Percentiles rank a stretch among this genome's conserved stretches.
Conservation (phyloP, 2,113 vertebrate species). For the Dunckerocampus dactyliophorus region DNA sequence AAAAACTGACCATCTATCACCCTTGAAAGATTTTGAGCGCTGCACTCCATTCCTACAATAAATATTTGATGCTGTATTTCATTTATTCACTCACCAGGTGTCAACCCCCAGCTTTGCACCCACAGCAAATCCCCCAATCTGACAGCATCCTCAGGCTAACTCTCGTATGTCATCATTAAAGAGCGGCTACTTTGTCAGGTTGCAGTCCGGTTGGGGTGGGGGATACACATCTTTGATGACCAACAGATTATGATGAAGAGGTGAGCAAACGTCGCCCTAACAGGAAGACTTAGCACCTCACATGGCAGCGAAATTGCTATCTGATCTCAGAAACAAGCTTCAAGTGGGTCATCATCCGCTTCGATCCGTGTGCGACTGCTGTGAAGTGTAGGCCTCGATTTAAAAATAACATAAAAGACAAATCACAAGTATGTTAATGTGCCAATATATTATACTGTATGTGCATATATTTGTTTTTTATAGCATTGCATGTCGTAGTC, state of each 20-base stretch:
- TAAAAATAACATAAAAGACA: slow-evolving; percentile 3
- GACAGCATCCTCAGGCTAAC: slow-evolving; percentile 46
- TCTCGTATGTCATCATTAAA: slow-evolving; percentile 59
- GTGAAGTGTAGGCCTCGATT: slow-evolving; percentile 8
- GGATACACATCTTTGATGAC: slow-evolving; percentile 52
- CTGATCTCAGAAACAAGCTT: slow-evolving; percentile 44
- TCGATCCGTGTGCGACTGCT: slow-evolving; percentile 22
- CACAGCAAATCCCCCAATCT: slow-evolving; percentile 25
- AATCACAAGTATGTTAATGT: slow-evolving; percentile 18
- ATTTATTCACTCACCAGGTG: slow-evolving; percentile 28
- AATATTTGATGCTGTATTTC: slow-evolving; percentile 10
- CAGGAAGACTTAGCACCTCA: slow-evolving; percentile 24
- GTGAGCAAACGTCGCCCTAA: slow-evolving; percentile 39
- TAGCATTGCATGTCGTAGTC: background rate
- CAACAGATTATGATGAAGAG: slow-evolving; percentile 52
- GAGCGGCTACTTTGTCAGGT: slow-evolving; percentile 43
- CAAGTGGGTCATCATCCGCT: slow-evolving; percentile 44
- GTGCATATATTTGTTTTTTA: slow-evolving; percentile 4
- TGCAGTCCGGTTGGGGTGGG: slow-evolving; percentile 31
- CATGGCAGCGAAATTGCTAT: slow-evolving; percentile 28
- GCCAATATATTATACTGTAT: background rate
- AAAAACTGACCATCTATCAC: background rate
- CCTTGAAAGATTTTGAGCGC: slow-evolving; percentile 15
- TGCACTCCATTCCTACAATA: slow-evolving; percentile 18
- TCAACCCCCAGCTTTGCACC: slow-evolving; percentile 33